Evolutionary conservation across 1,140 invertebrate species (phyloP).

Genomic region (Drosophila repleta): DNA sequence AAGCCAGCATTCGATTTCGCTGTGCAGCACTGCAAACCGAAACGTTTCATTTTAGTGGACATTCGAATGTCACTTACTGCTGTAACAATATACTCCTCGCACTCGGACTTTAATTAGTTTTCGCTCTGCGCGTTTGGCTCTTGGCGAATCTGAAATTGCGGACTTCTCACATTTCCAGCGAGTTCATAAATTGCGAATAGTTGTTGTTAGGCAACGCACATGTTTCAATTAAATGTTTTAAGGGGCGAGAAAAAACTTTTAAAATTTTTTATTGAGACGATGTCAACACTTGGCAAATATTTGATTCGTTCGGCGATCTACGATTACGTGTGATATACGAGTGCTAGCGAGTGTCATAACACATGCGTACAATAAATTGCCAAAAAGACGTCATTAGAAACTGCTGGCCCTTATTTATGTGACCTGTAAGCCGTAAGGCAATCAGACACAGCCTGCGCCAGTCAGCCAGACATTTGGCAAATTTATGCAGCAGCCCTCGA

Average conservation of each 20-base stretch:
- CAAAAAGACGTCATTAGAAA: slow-evolving; percentile 41
- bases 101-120: slow-evolving; percentile 44
- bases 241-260: slow-evolving; percentile 18
- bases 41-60: slow-evolving; percentile 27
- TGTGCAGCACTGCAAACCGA: neutral
- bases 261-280: slow-evolving; percentile 56
- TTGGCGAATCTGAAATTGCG: slow-evolving; percentile 9
- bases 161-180: slow-evolving; percentile 39
- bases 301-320: slow-evolving; percentile 22
- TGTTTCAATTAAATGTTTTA: slow-evolving; percentile 68
- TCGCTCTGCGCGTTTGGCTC: slow-evolving; percentile 27
- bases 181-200: slow-evolving; percentile 39
- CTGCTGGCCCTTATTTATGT: slow-evolving; percentile 38
- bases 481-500: slow-evolving; percentile 73
- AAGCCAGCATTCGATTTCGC: slow-evolving; percentile 14
- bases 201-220: slow-evolving; percentile 46
- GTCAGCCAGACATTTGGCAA: slow-evolving; percentile 15
- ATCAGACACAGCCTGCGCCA: slow-evolving; percentile 68
- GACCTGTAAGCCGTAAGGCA: slow-evolving; percentile 37
- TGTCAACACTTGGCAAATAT: slow-evolving; percentile 31
- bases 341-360: slow-evolving; percentile 39
- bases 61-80: slow-evolving; percentile 36
- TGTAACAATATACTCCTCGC: slow-evolving; percentile 31
- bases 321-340: slow-evolving; percentile 56
- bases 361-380: slow-evolving; percentile 31